Base-by-base conservation (phyloP, 2,797 vertebrate genomes). In the Chelonia mydas region DNA sequence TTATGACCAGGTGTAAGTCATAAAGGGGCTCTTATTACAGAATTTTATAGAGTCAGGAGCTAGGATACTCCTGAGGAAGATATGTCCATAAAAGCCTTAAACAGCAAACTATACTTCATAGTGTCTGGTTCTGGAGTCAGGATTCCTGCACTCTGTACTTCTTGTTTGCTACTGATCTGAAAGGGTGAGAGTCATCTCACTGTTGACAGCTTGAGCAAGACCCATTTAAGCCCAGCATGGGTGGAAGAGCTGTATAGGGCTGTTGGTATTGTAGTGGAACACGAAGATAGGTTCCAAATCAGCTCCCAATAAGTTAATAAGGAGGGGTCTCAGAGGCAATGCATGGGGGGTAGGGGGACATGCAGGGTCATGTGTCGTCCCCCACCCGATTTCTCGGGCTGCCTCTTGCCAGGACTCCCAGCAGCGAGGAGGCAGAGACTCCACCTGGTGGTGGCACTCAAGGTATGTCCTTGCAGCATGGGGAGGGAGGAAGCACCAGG, bases 11-110 rank as follows among this genome's bases (percentile, higher is more conserved):
- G 94, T 97, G 61, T 97, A 97, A 98, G 98, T 96, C 96, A 97
- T 98, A 98, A 98, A 98, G 96, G 80, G 91, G 96, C 68, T 97
- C 97, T 97, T 97, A 97, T 97, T 97, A 92, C 96, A 97, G 91
- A 95, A 92, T 95, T 97, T 98, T 98, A 98, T 97, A 93, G 95
- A 98, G 90, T 97, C 93, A 95, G 96, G 93, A 25, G 2, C 94
- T 94, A 37, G 84, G 95, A 93, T 78, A 95, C 93, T 97, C 95
- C 41, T 23, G 87, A 12, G 1, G 84, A 94, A 95, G 88, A 95
- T 72, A 90, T 91, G 94, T 95, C 83, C 83, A 88, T 88, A 87
- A 94, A 89, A 90, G 90, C 89, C 84, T 97, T 96, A 97, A 98
- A 95, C 92, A 96, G 83, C 86, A 77, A 94, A 33, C 88, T 79